phyloP scores from a whole-genome alignment of 2,888 invertebrate genomes.

The Branchipolynoe longqiensis region DNA sequence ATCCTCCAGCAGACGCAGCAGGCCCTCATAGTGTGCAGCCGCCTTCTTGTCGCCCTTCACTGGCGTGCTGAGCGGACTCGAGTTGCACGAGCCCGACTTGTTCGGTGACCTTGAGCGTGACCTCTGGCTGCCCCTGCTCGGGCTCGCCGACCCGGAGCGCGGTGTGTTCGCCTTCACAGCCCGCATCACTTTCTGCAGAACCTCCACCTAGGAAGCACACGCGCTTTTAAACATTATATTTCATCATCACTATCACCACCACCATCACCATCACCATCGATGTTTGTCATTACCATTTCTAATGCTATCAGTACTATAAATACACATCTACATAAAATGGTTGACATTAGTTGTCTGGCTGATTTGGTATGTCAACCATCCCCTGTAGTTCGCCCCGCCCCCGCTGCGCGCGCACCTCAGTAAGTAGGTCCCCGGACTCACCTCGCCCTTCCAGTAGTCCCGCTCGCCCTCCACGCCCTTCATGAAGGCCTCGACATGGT shows the following conservation, averaged over 20 bases:
- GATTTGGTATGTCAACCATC: no score
- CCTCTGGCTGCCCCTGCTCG: constrained; percentile 60
- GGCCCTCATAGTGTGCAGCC: constrained; percentile 77
- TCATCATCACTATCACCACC: neutral
- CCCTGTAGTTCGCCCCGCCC: constrained; percentile 68
- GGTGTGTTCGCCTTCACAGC: constrained; percentile 58
- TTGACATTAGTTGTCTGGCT: no score
- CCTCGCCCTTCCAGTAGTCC: constrained; percentile 81
- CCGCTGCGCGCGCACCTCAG: constrained; percentile 77
- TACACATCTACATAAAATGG: no score
- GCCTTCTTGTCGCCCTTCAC: constrained; percentile 43
- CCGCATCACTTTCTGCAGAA: constrained; percentile 44
- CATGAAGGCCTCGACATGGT: constrained; percentile 78
- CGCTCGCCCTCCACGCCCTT: constrained; percentile 80
- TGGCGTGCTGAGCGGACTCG: constrained; percentile 44
- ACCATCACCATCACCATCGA: neutral
- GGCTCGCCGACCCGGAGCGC: constrained; percentile 46
- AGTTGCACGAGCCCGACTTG: constrained; percentile 48
- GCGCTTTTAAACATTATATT: neutral
- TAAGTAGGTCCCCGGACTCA: no score
- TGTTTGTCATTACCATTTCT: neutral
- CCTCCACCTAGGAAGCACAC: no score
- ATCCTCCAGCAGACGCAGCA: constrained; percentile 78
- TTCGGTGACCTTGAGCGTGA: constrained; percentile 24
- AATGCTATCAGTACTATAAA: neutral